A percentile compares a stretch with the other conserved stretches of the same genome.
These are phyloP conservation scores for Verasper variegatus DNA, from an alignment of 2,113 vertebrate genomes.

Conservation along the genomic window DNA sequence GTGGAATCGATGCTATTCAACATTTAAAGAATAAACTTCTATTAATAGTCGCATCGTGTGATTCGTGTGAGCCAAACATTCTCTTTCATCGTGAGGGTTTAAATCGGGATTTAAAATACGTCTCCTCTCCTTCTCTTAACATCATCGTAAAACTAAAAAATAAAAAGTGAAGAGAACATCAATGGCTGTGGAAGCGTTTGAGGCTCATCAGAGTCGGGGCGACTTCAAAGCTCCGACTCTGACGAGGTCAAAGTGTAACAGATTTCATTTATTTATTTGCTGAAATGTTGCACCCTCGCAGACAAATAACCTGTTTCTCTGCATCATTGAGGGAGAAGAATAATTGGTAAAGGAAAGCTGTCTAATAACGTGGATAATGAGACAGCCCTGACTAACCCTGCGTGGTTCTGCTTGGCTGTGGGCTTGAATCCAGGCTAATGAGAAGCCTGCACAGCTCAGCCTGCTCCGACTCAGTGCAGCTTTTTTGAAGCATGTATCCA, in stretches of 20 bases:
- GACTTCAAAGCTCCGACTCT: constrained; percentile 23
- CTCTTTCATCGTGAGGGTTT: constrained; percentile 30
- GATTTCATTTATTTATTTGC: constrained; percentile 32
- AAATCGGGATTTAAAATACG: constrained; percentile 13
- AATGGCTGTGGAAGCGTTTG: neutral
- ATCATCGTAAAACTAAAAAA: constrained; percentile 1
- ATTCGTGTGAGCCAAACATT: neutral
- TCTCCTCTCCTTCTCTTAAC: neutral
- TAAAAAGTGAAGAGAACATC: constrained; percentile 1
- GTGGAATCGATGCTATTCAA: constrained; percentile 27
- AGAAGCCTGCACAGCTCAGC: constrained; percentile 2
- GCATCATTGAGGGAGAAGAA: neutral
- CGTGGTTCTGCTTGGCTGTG: neutral
- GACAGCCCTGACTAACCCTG: constrained; percentile 10
- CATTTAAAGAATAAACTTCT: constrained; percentile 1
- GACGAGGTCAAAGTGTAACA: constrained; percentile 23
- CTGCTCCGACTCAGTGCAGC: neutral
- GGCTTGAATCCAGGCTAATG: constrained; percentile 29
- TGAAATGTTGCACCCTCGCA: constrained; percentile 2
- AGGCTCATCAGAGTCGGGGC: constrained; percentile 10
- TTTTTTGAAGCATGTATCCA: neutral
- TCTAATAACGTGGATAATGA: constrained; percentile 34
- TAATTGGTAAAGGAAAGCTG: constrained; percentile 9
- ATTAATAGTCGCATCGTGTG: constrained; percentile 5
- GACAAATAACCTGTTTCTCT: constrained; percentile 6